Conservation (phyloP, 2,797 vertebrate genomes). For the Mormyrops boulengeri region DNA sequence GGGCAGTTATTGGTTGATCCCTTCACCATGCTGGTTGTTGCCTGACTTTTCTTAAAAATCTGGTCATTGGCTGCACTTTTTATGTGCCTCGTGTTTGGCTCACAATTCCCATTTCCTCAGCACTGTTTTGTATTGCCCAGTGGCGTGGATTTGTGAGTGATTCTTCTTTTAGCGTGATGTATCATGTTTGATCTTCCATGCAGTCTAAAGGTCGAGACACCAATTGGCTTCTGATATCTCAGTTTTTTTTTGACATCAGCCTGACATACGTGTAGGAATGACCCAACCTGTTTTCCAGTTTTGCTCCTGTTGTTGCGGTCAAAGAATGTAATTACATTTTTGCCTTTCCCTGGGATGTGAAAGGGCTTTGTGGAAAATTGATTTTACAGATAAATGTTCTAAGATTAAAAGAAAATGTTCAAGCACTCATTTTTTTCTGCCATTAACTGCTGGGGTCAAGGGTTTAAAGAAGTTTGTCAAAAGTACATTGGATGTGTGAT, state of each 20-base stretch:
- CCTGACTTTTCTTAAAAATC: neutral
- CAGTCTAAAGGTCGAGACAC: neutral
- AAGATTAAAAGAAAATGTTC: slow-evolving; percentile 1
- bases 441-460: neutral
- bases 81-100: neutral
- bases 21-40: neutral
- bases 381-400: slow-evolving; percentile 2
- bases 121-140: neutral
- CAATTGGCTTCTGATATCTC: neutral
- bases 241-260: neutral
- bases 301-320: neutral
- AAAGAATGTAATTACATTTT: neutral
- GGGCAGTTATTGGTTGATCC: neutral
- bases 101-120: neutral
- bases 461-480: neutral
- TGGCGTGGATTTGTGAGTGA: neutral
- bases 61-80: neutral
- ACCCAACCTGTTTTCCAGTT: neutral
- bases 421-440: neutral
- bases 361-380: neutral
- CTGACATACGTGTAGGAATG: neutral
- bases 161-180: neutral
- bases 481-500: neutral
- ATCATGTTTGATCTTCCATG: neutral
- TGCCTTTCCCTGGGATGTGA: neutral